Evolutionary conservation across 2,797 vertebrate genomes (phyloP), one percentile per base, ranked within the genome.

Genomic region (Micromesistius poutassou): DNA sequence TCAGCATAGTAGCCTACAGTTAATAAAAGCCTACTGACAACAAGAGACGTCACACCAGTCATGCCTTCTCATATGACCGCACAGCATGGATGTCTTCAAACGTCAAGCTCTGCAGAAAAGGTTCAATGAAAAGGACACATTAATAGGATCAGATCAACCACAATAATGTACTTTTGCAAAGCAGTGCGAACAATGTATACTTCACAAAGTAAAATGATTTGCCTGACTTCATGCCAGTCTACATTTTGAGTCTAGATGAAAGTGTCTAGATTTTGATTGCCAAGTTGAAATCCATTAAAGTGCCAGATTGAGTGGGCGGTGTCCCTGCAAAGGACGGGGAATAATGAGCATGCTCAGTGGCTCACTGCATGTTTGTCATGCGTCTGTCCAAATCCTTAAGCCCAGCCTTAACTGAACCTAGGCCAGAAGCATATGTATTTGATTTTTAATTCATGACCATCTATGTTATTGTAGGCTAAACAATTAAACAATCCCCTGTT

Each of bases 11-110:
- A 87, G 84, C 86, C 85, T 73, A 89, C 84, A 84, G 87, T 89
- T 87, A 82, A 85, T 81, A 89, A 87, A 81, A 85, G 84, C 85
- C 78, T 82, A 71, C 83, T 86, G 85, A 86, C 78, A 82, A 85
- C 82, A 84, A 82, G 79, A 88, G 86, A 72, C 70, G 74, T 78
- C n/a, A 35, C 66, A 79, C 81, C 74, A 25, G 81, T 92, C 95
- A 98, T 3, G 95, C 96, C 89, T 97, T 98, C 91, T 97, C 96
- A 73, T 97, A 98, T 83, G 94, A 95, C n/a, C 96, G 96, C 83
- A 97, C 95, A 30, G 97, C 94, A 76, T 95, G 94, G 86, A 96
- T 82, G 38, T 97, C 96, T 75, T 95, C 95, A 86, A 96, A 96
- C 73, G 94, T 96, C 79, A 97, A 89, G 85, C 95, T 97, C 97